These are phyloP conservation scores for Oscheius sp. DNA, from an alignment of 2,888 invertebrate genomes.

Conservation along the genomic window DNA sequence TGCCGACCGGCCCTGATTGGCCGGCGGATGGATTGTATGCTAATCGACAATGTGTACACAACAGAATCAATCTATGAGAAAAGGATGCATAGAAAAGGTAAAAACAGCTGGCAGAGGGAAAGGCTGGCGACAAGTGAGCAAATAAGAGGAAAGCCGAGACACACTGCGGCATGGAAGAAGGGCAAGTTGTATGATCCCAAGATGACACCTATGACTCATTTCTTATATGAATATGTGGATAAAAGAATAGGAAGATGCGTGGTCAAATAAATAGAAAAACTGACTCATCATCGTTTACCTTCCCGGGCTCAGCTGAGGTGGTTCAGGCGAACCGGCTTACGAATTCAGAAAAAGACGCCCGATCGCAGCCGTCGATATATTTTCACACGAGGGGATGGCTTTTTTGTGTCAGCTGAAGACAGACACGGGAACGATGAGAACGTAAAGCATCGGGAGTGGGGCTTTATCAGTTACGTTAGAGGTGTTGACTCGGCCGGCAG, in stretches of 20 bases:
- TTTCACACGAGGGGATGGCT: slow-evolving; percentile 42
- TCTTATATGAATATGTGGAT: not conserved
- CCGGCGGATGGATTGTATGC: not conserved
- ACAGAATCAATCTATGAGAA: not conserved
- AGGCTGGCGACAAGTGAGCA: slow-evolving; percentile 35
- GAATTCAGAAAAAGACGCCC: slow-evolving; percentile 7
- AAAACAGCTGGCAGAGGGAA: slow-evolving; percentile 32
- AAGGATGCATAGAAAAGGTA: not conserved
- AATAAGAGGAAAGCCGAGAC: slow-evolving; percentile 34
- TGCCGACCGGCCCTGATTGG: not conserved
- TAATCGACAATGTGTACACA: not conserved
- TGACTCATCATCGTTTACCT: slow-evolving; percentile 37
- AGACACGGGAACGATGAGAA: slow-evolving; percentile 24
- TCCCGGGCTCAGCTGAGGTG: slow-evolving; percentile 13
- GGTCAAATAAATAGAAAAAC: slow-evolving; percentile 26
- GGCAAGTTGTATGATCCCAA: not conserved
- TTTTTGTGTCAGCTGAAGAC: slow-evolving; percentile 37
- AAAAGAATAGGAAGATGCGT: not conserved
- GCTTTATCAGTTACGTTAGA: slow-evolving; percentile 33
- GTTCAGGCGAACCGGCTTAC: slow-evolving; percentile 18
- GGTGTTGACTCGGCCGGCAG: slow-evolving; percentile 27
- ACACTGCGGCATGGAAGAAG: slow-evolving; percentile 22
- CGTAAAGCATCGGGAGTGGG: not conserved
- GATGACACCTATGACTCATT: not conserved
- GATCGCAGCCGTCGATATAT: slow-evolving; percentile 29